Evolutionary conservation across 2,113 vertebrate genomes (phyloP).

Genomic region (Struthio camelus): DNA sequence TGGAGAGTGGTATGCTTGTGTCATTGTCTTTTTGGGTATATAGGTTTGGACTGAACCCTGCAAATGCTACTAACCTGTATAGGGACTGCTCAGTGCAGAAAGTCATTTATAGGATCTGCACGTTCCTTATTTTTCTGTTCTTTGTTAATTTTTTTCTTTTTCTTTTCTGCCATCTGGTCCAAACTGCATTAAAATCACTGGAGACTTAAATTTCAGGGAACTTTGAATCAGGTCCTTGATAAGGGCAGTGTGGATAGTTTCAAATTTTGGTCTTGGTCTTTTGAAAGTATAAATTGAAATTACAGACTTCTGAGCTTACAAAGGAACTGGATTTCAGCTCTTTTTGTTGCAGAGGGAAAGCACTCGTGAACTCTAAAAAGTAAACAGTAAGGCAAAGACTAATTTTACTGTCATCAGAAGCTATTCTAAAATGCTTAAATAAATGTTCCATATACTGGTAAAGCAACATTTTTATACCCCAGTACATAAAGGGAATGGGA

Average conservation of each 20-base stretch:
- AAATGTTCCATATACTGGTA: neutral
- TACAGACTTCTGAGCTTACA: neutral
- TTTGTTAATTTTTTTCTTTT: neutral
- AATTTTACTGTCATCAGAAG: neutral
- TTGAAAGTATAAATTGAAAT: neutral
- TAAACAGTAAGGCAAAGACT: neutral
- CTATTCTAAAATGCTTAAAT: neutral
- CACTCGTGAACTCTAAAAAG: neutral
- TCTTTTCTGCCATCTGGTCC: neutral
- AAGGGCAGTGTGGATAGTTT: neutral
- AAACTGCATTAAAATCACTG: neutral
- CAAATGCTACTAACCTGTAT: neutral
- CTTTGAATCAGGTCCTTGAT: neutral
- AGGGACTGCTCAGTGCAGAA: neutral
- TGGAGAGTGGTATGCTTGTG: neutral
- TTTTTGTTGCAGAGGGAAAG: neutral
- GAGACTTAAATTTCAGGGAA: neutral
- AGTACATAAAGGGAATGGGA: neutral
- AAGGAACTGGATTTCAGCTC: neutral
- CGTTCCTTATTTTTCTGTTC: neutral
- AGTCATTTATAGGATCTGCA: neutral
- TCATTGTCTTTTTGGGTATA: rapidly evolving
- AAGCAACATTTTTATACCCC: neutral
- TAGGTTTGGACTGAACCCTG: neutral
- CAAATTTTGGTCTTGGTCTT: neutral